phyloP scores from a whole-genome alignment of 1,140 invertebrate genomes.

The Drosophila orosa region DNA sequence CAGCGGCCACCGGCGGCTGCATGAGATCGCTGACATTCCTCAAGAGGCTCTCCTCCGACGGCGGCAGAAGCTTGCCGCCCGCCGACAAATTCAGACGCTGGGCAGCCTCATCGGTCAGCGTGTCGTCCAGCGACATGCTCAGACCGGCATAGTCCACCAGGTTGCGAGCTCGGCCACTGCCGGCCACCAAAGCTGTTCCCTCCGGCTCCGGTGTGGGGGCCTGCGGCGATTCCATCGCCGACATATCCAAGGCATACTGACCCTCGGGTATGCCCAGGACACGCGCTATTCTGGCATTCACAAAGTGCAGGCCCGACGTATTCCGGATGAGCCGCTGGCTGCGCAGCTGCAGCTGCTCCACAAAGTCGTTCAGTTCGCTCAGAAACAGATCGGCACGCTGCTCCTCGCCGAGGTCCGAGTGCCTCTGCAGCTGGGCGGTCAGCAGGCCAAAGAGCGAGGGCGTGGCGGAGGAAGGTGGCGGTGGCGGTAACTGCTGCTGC shows the following conservation, averaged over 20 bases:
- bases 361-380: conserved; percentile 74
- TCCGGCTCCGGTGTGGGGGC: conserved; percentile 66
- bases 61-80: conserved; percentile 75
- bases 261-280: conserved; percentile 80
- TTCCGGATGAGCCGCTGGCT: conserved; percentile 78
- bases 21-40: conserved; percentile 77
- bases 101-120: conserved; percentile 80
- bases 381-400: conserved; percentile 80
- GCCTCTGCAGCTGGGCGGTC: conserved; percentile 66
- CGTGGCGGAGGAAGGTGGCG: conserved; percentile 1
- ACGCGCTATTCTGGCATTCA: conserved; percentile 65
- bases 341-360: conserved; percentile 76
- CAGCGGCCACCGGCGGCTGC: conserved; percentile 66
- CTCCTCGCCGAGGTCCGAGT: conserved; percentile 71
- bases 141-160: conserved; percentile 72
- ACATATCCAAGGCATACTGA: conserved; percentile 80
- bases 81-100: conserved; percentile 78
- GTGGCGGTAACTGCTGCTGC: no score
- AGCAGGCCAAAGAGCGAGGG: conserved; percentile 68
- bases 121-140: conserved; percentile 80
- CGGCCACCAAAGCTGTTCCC: conserved; percentile 15
- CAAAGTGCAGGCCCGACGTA: conserved; percentile 78
- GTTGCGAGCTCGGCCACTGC: conserved; percentile 40
- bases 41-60: conserved; percentile 78
- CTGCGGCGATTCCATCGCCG: conserved; percentile 72